A percentile compares a stretch with the other conserved stretches of the same genome.
phyloP scores from a whole-genome alignment of 2,113 vertebrate genomes.

The Cottus gobio region DNA sequence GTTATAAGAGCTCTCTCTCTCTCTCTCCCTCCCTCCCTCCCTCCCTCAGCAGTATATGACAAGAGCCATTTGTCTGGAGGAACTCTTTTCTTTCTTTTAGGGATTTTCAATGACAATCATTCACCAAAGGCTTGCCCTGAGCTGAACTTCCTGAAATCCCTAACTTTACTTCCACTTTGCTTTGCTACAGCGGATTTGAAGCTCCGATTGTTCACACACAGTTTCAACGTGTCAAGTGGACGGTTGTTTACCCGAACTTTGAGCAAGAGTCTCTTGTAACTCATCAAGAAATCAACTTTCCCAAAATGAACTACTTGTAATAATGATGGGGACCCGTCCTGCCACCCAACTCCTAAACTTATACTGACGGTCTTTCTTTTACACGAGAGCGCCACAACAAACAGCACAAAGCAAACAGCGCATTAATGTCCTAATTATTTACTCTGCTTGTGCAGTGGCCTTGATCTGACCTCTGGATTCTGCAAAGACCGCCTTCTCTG shows the following conservation, averaged over 20 bases:
- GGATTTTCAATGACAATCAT: too few species aligned
- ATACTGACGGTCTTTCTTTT: not conserved
- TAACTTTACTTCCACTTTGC: not conserved
- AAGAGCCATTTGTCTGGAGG: constrained; percentile 42
- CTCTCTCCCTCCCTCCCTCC: constrained; percentile 10
- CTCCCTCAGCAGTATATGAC: constrained; percentile 30
- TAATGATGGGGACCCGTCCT: not conserved
- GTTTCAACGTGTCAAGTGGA: not conserved
- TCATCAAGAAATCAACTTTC: not conserved
- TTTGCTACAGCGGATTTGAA: not conserved
- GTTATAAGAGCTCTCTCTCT: constrained; percentile 25
- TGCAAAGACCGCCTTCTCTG: not conserved
- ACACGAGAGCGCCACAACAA: not conserved
- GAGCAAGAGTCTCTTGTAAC: not conserved
- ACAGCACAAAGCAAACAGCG: not conserved
- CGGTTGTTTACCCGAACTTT: not conserved
- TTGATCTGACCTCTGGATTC: not conserved
- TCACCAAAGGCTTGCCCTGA: not conserved
- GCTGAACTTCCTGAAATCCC: not conserved
- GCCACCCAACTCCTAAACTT: not conserved
- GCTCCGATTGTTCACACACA: not conserved
- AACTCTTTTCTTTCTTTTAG: not conserved
- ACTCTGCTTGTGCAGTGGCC: not conserved
- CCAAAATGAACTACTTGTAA: not conserved
- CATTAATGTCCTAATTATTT: not conserved